Evolutionary conservation across 2,797 vertebrate genomes (phyloP).

Genomic region (Rhinogobio ventralis): DNA sequence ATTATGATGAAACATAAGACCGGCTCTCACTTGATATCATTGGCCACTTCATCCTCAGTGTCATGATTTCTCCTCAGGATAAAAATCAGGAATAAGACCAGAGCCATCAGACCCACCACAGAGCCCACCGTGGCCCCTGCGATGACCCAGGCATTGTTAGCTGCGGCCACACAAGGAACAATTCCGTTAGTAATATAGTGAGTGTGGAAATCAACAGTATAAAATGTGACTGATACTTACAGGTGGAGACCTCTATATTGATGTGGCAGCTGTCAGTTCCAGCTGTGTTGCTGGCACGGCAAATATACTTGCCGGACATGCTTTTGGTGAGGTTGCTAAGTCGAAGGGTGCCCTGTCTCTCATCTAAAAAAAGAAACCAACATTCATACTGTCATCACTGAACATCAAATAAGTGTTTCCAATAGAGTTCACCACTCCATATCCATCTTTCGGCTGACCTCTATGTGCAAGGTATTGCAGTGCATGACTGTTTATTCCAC

Average conservation of each 20-base stretch:
- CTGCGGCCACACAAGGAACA: slow-evolving; percentile 66
- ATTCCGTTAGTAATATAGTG: slow-evolving; percentile 6
- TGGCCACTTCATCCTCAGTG: slow-evolving; percentile 87
- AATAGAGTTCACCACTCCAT: slow-evolving; percentile 67
- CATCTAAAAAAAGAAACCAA: slow-evolving; percentile 70
- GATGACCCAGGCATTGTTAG: slow-evolving; percentile 81
- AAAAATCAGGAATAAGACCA: slow-evolving; percentile 81
- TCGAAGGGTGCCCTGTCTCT: slow-evolving; percentile 84
- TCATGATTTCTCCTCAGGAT: slow-evolving; percentile 81
- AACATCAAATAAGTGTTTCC: slow-evolving; percentile 61
- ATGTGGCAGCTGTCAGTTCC: slow-evolving; percentile 88
- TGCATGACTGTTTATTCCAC: neutral
- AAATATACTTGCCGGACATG: slow-evolving; percentile 91
- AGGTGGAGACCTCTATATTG: slow-evolving; percentile 87
- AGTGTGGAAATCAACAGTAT: neutral
- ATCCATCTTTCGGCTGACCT: slow-evolving; percentile 19
- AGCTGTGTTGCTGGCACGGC: slow-evolving; percentile 84
- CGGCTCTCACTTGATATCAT: slow-evolving; percentile 93
- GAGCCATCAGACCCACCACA: slow-evolving; percentile 82
- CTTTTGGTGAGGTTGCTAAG: slow-evolving; percentile 89
- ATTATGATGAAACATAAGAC: neutral
- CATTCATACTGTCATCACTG: neutral
- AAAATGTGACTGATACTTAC: slow-evolving; percentile 75
- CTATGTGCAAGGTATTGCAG: neutral
- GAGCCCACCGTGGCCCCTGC: slow-evolving; percentile 87